phyloP scores from a whole-genome alignment of 2,888 invertebrate genomes.

The Drosophila falleni region DNA sequence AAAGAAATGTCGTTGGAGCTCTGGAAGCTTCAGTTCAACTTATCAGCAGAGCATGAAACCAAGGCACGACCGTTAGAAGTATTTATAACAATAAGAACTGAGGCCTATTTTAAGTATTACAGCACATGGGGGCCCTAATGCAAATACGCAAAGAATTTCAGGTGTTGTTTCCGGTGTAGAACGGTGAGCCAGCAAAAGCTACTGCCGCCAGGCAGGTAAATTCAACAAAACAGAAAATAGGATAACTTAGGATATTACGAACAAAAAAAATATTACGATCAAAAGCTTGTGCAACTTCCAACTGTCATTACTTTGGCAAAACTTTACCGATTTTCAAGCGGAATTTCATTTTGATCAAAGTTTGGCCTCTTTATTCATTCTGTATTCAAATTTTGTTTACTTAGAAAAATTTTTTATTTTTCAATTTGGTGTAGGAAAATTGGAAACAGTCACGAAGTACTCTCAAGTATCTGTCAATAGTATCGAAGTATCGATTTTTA shows the following conservation, averaged over 20 bases:
- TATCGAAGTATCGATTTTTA: conserved; percentile 2
- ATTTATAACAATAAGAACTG: conserved; percentile 18
- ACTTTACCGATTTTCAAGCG: too few relatives aligned
- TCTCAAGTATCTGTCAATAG: background rate
- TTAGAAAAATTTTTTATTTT: too few relatives aligned
- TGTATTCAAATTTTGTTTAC: too few relatives aligned
- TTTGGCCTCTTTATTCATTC: too few relatives aligned
- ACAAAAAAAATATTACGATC: background rate
- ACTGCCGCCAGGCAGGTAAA: background rate
- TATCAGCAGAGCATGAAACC: conserved; percentile 40
- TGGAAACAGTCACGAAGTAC: background rate
- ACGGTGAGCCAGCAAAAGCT: conserved; percentile 8
- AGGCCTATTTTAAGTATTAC: conserved; percentile 22
- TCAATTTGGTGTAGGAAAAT: too few relatives aligned
- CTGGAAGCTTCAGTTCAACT: conserved; percentile 43
- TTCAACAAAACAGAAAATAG: background rate
- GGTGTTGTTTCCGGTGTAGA: conserved; percentile 44
- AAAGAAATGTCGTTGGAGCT: conserved; percentile 45
- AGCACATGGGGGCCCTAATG: conserved; percentile 9
- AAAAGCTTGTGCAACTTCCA: too few relatives aligned
- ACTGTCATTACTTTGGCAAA: too few relatives aligned
- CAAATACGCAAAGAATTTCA: conserved; percentile 37
- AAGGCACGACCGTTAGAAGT: conserved; percentile 48
- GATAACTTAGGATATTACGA: background rate
- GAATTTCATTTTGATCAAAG: too few relatives aligned